phyloP scores from a whole-genome alignment of 1,140 invertebrate genomes.

The Paralvinella palmiformis region DNA sequence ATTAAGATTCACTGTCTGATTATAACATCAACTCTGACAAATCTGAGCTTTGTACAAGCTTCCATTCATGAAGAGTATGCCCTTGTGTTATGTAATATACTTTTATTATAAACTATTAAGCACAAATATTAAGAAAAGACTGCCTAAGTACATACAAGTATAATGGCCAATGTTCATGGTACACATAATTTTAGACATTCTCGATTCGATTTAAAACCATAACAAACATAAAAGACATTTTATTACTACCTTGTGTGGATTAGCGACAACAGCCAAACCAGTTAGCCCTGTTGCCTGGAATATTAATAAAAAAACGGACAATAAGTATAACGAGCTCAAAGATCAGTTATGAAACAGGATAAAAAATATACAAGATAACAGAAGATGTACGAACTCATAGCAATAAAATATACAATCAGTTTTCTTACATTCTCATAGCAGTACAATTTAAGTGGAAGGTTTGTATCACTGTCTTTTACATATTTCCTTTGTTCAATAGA shows the following conservation, averaged over 20 bases:
- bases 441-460: no score
- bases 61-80: neutral
- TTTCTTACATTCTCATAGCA: no score
- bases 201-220: neutral
- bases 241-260: constrained; percentile 11
- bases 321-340: no score
- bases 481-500: no score
- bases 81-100: neutral
- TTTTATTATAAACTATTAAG: neutral
- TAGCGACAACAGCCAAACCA: constrained; percentile 13
- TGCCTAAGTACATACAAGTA: neutral
- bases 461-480: no score
- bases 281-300: constrained; percentile 17
- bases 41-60: neutral
- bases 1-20: neutral
- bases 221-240: neutral
- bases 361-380: no score
- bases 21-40: neutral
- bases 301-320: no score
- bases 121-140: neutral
- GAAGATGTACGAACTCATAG: no score
- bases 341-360: no score
- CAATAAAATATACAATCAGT: no score
- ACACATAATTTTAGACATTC: neutral
- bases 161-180: neutral